These are phyloP conservation scores for Ecliptopera silaceata DNA, from an alignment of 2,888 invertebrate genomes.

Conservation along the genomic window DNA sequence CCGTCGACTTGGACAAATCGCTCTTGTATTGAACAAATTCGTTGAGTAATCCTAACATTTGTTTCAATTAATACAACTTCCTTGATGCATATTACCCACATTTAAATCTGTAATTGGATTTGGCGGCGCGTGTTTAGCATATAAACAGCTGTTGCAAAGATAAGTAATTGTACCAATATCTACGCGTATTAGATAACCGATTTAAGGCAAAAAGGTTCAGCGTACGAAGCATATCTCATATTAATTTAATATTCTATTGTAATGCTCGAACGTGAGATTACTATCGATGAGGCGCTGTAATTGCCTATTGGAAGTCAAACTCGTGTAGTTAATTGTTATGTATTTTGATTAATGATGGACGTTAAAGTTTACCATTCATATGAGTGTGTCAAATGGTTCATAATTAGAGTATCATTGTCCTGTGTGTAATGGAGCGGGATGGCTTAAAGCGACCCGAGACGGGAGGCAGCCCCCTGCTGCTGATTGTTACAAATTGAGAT, in stretches of 20 bases:
- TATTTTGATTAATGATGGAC: slow-evolving; percentile 63
- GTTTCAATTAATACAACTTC: slow-evolving; percentile 79
- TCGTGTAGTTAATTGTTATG: slow-evolving; percentile 41
- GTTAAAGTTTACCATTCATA: slow-evolving; percentile 55
- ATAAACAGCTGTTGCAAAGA: slow-evolving; percentile 51
- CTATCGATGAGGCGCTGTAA: slow-evolving; percentile 37
- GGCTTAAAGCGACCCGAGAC: slow-evolving; percentile 51
- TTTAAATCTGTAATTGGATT: slow-evolving; percentile 58
- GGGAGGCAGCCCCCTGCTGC: slow-evolving; percentile 54
- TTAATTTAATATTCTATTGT: slow-evolving; percentile 43
- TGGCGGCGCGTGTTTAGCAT: slow-evolving; percentile 64
- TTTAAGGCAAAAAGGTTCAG: slow-evolving; percentile 47
- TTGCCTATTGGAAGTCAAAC: slow-evolving; percentile 34
- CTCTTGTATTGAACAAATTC: slow-evolving; percentile 80
- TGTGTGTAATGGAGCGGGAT: slow-evolving; percentile 64
- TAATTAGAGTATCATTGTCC: slow-evolving; percentile 80
- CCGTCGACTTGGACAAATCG: slow-evolving; percentile 77
- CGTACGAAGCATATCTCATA: slow-evolving; percentile 48
- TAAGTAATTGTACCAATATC: slow-evolving; percentile 55
- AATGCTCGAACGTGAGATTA: slow-evolving; percentile 47
- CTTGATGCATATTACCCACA: slow-evolving; percentile 65
- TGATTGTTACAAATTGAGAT: slow-evolving; percentile 77
- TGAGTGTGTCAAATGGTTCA: slow-evolving; percentile 75
- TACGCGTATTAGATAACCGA: slow-evolving; percentile 41
- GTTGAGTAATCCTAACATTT: slow-evolving; percentile 80